Base-by-base conservation (phyloP, 2,888 invertebrate species). In the Amphimallon solstitiale region DNA sequence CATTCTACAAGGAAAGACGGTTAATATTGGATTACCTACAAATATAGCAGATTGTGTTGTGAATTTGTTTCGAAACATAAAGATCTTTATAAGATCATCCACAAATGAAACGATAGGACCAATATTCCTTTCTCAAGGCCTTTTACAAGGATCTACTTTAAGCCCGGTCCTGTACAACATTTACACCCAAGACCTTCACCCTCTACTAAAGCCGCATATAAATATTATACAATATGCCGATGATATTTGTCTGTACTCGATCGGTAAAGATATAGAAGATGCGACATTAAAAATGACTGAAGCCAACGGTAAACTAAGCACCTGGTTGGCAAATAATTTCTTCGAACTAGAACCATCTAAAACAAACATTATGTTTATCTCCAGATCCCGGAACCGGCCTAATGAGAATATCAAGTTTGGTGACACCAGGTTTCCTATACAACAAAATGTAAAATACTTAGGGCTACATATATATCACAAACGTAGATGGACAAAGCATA, bases 201-300 rank as follows among this genome's bases (percentile, higher is more conserved):
- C 1, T 21, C n/a, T 21, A 17, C n/a, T 15, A 7, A n/a, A 14
- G 3, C 1, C 2, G 2, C 14, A n/a, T 2, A 9, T 45, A 5
- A 45, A 45, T 10, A 23, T 19, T 21, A 21, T 48, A 48, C 48
- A 48, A 21, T 48, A 23, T 9, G 21, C 48, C 6, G 48, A 48
- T 10, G 48, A 48, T 9, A 5, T 48, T 5, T 19, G 43, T 7
- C 19, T 48, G 7, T 48, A 48, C 10, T 10, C 12, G n/a, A 23
- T 10, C 5, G 6, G 21, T 12, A 48, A 9, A 19, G 21, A 48
- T 15, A 14, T 45, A 1, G 7, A 45, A 14, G 14, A 14, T 4
- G 15, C 15, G 2, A 15, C 15, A 9, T 4, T 2, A 2, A 45
- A 5, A 5, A 45, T 45, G 43, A 14, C 43, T 1, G 2, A 15